Evolutionary conservation across 2,888 invertebrate genomes (phyloP).

Genomic region (Mechanitis mazaeus): DNA sequence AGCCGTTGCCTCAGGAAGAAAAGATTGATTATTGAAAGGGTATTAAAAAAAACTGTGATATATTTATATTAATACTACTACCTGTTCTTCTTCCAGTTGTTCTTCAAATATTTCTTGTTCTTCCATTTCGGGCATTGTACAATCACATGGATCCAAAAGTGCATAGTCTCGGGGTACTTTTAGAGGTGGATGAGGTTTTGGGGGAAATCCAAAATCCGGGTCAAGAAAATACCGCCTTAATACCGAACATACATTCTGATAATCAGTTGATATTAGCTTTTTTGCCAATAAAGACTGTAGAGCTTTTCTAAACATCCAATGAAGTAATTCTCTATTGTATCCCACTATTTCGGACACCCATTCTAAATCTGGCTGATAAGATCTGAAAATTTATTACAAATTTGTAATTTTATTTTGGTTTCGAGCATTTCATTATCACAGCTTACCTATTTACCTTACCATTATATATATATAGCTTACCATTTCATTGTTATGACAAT

Average conservation of each 20-base stretch:
- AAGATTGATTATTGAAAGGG: too few species aligned
- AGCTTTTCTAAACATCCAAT: constrained; percentile 69
- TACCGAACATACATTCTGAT: constrained; percentile 37
- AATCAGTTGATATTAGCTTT: constrained; percentile 41
- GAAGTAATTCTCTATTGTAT: constrained; percentile 44
- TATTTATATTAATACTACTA: neutral
- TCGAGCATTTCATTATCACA: too few species aligned
- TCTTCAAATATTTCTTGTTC: constrained; percentile 41
- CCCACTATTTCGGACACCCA: constrained; percentile 55
- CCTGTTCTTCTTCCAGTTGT: constrained; percentile 35
- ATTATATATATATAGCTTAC: neutral
- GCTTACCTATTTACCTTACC: too few species aligned
- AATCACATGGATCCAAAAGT: constrained; percentile 54
- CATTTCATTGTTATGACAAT: neutral
- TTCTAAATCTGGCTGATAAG: constrained; percentile 58
- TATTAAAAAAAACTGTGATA: too few species aligned
- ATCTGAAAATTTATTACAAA: constrained; percentile 36
- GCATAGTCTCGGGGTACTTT: constrained; percentile 42
- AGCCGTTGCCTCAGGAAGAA: too few species aligned
- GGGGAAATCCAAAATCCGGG: constrained; percentile 60
- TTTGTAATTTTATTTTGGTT: neutral
- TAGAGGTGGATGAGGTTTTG: constrained; percentile 38
- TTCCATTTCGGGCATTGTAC: constrained; percentile 48
- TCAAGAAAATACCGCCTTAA: constrained; percentile 54
- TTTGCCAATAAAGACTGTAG: constrained; percentile 48